Evolutionary conservation across 2,888 invertebrate genomes (phyloP), one percentile per base, ranked within the genome.

Genomic region (Ectemnius lituratus): DNA sequence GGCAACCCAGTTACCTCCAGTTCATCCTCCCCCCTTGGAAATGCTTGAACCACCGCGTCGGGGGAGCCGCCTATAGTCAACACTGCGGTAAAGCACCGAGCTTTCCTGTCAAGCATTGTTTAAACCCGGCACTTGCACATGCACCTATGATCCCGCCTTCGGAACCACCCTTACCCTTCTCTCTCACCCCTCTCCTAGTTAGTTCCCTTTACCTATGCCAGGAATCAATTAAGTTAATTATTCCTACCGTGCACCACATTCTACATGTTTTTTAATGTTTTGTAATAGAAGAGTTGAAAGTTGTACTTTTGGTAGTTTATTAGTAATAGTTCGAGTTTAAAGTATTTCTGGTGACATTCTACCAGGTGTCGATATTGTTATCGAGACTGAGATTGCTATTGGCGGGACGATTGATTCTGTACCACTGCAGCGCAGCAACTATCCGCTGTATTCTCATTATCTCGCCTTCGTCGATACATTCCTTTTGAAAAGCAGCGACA

Each of bases 1-100:
- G 89, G 88, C 89, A 89, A 88, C 88, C 88, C 83, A 88, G 89
- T 89, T 89, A 87, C 82, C 68, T 64, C 67, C 70, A 70, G 52
- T 69, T 64, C 46, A 45, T 13, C 58, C 72, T 37, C 67, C 60
- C 67, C 78, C 67, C 37, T 37, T 37, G 8, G 37, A 37, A 37
- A 37, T 37, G 37, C 67, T 75, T 70, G 62, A 75, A 65, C 61
- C 69, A 75, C 59, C 62, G 71, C 69, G 74, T 62, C 66, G 62
- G 56, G 65, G 11, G 6, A 6, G 64, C 74, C 82, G 85, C 81
- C 77, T 85, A 86, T 85, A 86, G 86, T 77, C 79, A 75, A 80
- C 83, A 86, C 84, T 88, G 88, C 89, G 85, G 88, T 86, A 86
- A 84, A 86, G 85, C 83, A 84, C 80, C 69, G 67, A 45, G 71